These are phyloP conservation scores for Conchocele bisecta DNA, from an alignment of 2,888 invertebrate genomes.

Conservation along the genomic window DNA sequence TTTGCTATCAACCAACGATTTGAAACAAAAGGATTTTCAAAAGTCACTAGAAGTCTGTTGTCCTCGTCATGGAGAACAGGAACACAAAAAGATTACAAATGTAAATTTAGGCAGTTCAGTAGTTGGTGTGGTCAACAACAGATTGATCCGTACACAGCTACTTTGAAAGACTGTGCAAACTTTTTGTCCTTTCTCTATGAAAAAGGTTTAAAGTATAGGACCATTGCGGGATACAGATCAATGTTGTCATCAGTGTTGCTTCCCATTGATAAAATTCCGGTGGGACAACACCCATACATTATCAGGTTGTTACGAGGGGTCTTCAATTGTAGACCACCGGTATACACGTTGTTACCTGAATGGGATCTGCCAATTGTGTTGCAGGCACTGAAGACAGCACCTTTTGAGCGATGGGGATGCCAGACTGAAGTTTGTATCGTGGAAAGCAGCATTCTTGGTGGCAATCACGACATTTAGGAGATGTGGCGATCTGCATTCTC, in stretches of 20 bases:
- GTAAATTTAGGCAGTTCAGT: constrained; percentile 35
- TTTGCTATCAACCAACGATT: constrained; percentile 43
- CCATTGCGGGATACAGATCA: constrained; percentile 20
- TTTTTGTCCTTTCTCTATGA: constrained; percentile 28
- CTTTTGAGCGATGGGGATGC: constrained; percentile 2
- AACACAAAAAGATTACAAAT: constrained; percentile 43
- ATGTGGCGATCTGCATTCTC: background rate
- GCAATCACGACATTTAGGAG: background rate
- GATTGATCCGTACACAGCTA: constrained; percentile 38
- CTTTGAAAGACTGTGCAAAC: constrained; percentile 32
- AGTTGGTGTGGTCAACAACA: constrained; percentile 52
- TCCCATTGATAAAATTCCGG: constrained; percentile 1
- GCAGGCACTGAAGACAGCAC: background rate
- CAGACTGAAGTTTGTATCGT: background rate
- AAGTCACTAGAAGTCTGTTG: constrained; percentile 38
- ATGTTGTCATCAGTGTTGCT: constrained; percentile 23
- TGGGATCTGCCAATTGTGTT: constrained; percentile 26
- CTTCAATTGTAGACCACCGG: constrained; percentile 22
- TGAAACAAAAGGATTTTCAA: constrained; percentile 40
- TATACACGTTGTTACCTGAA: constrained; percentile 18
- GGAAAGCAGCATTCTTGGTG: background rate
- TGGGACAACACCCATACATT: constrained; percentile 21
- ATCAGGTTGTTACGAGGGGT: constrained; percentile 24
- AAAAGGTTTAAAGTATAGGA: background rate
- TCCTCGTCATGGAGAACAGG: constrained; percentile 43